Evolutionary conservation across 2,888 invertebrate genomes (phyloP).

Genomic region (Lissocephala sabroskyi): DNA sequence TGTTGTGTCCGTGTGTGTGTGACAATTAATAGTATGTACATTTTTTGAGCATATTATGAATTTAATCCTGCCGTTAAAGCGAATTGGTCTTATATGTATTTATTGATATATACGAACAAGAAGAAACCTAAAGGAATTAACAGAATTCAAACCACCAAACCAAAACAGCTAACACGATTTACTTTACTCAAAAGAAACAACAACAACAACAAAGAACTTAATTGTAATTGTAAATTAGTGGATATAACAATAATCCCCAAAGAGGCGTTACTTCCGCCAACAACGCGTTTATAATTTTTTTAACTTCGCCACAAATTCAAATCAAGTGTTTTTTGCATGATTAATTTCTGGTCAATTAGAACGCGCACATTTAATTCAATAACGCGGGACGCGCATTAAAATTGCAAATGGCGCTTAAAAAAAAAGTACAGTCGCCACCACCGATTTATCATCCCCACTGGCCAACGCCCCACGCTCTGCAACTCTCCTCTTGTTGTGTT

Average conservation of each 20-base stretch:
- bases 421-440: too few species aligned
- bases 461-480: too few species aligned
- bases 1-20: neutral
- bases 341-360: slow-evolving; percentile 3
- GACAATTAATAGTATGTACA: slow-evolving; percentile 34
- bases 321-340: neutral
- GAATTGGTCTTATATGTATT: slow-evolving; percentile 53
- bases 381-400: too few species aligned
- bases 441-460: too few species aligned
- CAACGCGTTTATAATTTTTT: slow-evolving; percentile 10
- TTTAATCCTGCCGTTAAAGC: slow-evolving; percentile 64
- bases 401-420: too few species aligned
- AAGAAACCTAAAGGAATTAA: slow-evolving; percentile 25
- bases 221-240: slow-evolving; percentile 8
- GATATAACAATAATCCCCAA: slow-evolving; percentile 11
- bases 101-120: slow-evolving; percentile 22
- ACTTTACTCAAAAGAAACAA: slow-evolving; percentile 35
- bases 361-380: too few species aligned
- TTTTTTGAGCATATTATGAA: slow-evolving; percentile 53
- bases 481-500: too few species aligned
- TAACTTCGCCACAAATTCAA: slow-evolving; percentile 8
- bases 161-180: slow-evolving; percentile 40
- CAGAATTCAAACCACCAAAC: slow-evolving; percentile 35
- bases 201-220: slow-evolving; percentile 3
- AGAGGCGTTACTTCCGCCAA: too few species aligned